Evolutionary conservation across 2,888 invertebrate species (phyloP), one percentile per base, ranked within the genome.

Genomic region (Syrphus vitripennis): DNA sequence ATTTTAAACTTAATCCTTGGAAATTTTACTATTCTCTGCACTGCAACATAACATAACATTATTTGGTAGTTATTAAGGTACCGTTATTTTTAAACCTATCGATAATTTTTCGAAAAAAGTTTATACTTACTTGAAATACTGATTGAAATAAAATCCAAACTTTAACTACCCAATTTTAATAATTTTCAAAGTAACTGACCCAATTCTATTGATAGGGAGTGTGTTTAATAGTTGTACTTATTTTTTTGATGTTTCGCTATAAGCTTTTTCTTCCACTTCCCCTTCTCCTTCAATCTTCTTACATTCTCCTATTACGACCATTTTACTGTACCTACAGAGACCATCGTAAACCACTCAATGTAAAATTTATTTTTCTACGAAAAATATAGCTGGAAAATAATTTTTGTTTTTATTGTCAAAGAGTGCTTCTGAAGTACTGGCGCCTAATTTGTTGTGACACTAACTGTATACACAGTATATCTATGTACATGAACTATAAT

Each of bases 351-450:
- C 45, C 50, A 70, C 48, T 70, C 63, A 65, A 34, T 71, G 78
- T 63, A n/a, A 65, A 65, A 71, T 57, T 65, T 79, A 63, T 79
- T 79, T 79, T 79, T 57, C 71, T n/a, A 45, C n/a, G n/a, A n/a
- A 50, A 65, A 55, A 55, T 21, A 37, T 29, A 14, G 55, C 67
- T 16, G 71, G 71, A n/a, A 55, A 37, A 14, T 12, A 42, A 63
- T 24, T 57, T 50, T 50, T 53, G 40, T 19, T 69, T 53, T 77
- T 61, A 61, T 40, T 57, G 29, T 72, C 21, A 57, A 48, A 71
- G 63, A 72, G 71, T 61, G 78, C 45, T 40, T 61, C 10, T 34
- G 45, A 61, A 63, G n/a, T n/a, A n/a, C n/a, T 55, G 80, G 74
- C 61, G 80, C 69, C 74, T 81, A 75, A 81, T 75, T 81, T 81